phyloP scores from a whole-genome alignment of 2,888 invertebrate genomes.

The Rotaria socialis region DNA sequence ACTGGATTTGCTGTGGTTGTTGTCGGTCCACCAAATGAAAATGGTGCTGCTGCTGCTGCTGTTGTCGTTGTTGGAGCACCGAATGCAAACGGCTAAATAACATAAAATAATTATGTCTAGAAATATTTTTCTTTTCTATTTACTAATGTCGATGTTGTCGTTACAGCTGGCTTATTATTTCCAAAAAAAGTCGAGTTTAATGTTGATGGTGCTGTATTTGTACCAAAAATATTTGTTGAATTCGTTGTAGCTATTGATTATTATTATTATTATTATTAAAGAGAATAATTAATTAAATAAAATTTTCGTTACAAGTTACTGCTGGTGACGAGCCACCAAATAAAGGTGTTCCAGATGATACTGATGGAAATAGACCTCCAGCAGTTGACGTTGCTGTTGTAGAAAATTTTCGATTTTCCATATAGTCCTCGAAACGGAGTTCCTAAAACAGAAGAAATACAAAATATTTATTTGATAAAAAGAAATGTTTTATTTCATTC shows the following conservation, averaged over 20 bases:
- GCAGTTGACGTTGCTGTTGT: neutral
- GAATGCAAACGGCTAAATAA: neutral
- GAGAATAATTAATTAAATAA: neutral
- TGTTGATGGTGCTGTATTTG: neutral
- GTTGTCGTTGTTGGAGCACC: neutral
- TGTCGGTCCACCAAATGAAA: neutral
- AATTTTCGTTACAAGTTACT: neutral
- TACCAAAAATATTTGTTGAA: neutral
- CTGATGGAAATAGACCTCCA: neutral
- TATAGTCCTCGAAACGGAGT: slow-evolving; percentile 21
- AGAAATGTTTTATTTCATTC: neutral
- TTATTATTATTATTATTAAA: neutral
- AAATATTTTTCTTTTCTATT: neutral
- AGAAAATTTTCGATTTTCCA: slow-evolving; percentile 30
- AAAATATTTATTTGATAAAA: too few relatives aligned
- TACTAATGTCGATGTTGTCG: neutral
- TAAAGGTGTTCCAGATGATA: neutral
- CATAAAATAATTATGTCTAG: neutral
- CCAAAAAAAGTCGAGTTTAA: neutral
- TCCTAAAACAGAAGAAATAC: neutral
- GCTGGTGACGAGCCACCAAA: neutral
- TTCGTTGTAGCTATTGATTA: neutral
- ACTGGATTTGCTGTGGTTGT: neutral
- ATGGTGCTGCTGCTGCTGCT: neutral
- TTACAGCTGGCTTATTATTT: neutral